These are phyloP conservation scores for Agriopis marginaria DNA, from an alignment of 2,888 invertebrate genomes.

Conservation along the genomic window DNA sequence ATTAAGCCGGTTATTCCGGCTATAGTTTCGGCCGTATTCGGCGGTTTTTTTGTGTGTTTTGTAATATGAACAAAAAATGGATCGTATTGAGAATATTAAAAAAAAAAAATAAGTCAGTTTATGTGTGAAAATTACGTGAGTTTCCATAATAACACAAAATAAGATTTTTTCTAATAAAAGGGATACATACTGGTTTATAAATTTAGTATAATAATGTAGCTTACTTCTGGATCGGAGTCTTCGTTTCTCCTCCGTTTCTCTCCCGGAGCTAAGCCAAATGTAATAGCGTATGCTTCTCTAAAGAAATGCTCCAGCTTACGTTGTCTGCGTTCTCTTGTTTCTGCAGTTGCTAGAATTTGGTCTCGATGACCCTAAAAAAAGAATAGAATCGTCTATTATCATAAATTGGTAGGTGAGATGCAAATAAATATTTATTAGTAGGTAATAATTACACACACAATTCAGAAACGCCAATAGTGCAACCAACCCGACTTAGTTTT, in stretches of 20 bases:
- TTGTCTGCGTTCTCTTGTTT: constrained; percentile 97
- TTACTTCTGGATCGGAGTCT: constrained; percentile 91
- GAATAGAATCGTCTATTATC: constrained; percentile 6
- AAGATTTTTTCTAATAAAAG: not conserved
- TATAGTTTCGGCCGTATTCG: too few species aligned
- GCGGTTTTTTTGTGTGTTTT: too few species aligned
- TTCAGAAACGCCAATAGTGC: too few species aligned
- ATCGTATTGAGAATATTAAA: too few species aligned
- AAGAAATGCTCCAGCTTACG: constrained; percentile 97
- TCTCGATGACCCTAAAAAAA: constrained; percentile 89
- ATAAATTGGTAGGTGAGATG: too few species aligned
- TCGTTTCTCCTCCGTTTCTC: constrained; percentile 92
- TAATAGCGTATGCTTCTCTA: constrained; percentile 97
- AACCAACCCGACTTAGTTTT: too few species aligned
- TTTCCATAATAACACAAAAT: not conserved
- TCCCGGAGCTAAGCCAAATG: constrained; percentile 95
- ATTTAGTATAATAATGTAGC: not conserved
- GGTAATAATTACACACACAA: too few species aligned
- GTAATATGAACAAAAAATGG: too few species aligned
- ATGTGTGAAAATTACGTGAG: too few species aligned
- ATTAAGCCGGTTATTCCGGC: too few species aligned
- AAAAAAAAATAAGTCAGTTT: too few species aligned
- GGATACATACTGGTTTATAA: not conserved
- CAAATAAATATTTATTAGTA: too few species aligned
- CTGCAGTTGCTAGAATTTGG: constrained; percentile 95